Evolutionary conservation across 2,797 vertebrate species (phyloP).

Genomic region (Sus cebifrons): DNA sequence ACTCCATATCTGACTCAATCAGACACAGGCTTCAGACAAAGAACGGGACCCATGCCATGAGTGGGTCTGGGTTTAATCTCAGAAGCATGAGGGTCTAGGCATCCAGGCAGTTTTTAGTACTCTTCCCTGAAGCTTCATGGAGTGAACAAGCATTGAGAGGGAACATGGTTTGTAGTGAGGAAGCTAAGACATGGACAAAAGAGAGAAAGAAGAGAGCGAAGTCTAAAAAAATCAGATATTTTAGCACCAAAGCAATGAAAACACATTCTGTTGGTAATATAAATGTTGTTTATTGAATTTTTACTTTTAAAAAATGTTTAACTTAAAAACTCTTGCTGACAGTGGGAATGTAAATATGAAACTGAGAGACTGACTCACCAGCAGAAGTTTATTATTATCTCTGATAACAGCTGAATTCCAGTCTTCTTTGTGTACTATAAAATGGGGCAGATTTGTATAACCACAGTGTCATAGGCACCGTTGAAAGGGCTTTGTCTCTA

Average conservation of each 20-base stretch:
- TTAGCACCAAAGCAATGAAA: constrained; percentile 76
- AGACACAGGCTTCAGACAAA: constrained; percentile 30
- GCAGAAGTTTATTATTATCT: constrained; percentile 90
- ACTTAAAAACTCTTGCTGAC: constrained; percentile 87
- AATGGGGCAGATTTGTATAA: constrained; percentile 86
- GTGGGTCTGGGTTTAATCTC: constrained; percentile 60
- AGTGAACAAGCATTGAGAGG: background rate
- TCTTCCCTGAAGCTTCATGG: background rate
- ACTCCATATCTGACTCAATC: constrained; percentile 13
- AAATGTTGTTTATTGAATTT: constrained; percentile 89
- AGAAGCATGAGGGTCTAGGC: constrained; percentile 25
- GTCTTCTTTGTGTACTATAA: constrained; percentile 84
- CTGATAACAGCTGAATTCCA: constrained; percentile 89
- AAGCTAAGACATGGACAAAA: constrained; percentile 12
- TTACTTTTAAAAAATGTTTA: constrained; percentile 88
- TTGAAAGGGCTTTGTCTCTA: constrained; percentile 78
- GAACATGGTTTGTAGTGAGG: background rate
- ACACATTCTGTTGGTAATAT: constrained; percentile 81
- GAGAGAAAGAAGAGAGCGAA: constrained; percentile 33
- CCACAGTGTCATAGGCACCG: constrained; percentile 49
- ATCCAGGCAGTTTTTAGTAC: constrained; percentile 6
- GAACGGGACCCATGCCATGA: background rate
- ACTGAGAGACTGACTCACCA: constrained; percentile 84
- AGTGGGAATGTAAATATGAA: constrained; percentile 89
- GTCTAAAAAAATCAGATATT: constrained; percentile 36